Conservation (phyloP, 2,797 vertebrate genomes). For the Todus mexicanus region DNA sequence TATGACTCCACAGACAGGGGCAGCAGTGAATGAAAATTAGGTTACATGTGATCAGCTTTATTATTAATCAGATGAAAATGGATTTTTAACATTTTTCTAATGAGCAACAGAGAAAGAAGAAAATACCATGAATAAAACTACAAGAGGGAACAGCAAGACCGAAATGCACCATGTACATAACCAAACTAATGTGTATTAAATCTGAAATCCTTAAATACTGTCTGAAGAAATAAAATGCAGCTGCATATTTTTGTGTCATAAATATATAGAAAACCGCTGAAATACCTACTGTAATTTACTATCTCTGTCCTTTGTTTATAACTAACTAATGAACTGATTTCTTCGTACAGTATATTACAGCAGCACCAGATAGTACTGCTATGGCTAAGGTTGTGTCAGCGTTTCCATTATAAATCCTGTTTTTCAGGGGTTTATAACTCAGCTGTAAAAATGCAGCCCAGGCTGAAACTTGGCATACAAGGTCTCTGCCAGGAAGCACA, state of each 20-base stretch:
- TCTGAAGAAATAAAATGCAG: constrained; percentile 71
- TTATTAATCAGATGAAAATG: constrained; percentile 99
- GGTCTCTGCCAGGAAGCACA: constrained; percentile 55
- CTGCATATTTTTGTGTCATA: constrained; percentile 69
- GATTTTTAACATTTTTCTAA: constrained; percentile 94
- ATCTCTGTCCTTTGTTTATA: constrained; percentile 74
- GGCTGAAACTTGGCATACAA: constrained; percentile 60
- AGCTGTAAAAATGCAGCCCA: constrained; percentile 70
- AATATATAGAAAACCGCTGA: constrained; percentile 70
- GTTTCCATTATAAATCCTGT: constrained; percentile 70
- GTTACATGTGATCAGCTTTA: constrained; percentile 99
- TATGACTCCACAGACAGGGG: constrained; percentile 94
- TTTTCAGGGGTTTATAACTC: constrained; percentile 71
- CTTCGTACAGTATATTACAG: constrained; percentile 68
- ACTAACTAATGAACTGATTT: constrained; percentile 78
- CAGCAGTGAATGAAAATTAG: constrained; percentile 98
- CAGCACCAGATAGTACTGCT: constrained; percentile 38
- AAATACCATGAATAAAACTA: constrained; percentile 79
- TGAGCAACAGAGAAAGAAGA: constrained; percentile 84
- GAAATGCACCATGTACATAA: constrained; percentile 47
- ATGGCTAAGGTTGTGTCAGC: constrained; percentile 57
- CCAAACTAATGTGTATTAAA: constrained; percentile 69
- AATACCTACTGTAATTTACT: constrained; percentile 76
- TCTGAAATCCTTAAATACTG: constrained; percentile 71
- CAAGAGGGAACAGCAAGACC: constrained; percentile 52